phyloP scores from a whole-genome alignment of 2,113 vertebrate species.

The Macquaria ambigua region DNA sequence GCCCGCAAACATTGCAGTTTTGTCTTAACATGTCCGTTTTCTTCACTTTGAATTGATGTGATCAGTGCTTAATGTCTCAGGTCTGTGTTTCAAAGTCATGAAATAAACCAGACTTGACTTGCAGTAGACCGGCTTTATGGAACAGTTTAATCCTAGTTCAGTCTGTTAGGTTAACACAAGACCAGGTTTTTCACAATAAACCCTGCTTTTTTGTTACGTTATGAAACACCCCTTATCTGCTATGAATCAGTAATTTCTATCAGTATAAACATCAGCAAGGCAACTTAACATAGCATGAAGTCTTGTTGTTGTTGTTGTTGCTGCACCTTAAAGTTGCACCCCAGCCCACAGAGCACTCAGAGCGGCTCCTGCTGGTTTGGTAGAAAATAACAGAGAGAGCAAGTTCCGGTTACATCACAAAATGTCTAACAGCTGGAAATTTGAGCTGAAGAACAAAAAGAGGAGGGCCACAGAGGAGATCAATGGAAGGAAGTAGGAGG shows the following conservation, averaged over 20 bases:
- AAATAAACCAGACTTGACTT: too few relatives aligned
- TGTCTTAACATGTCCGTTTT: too few relatives aligned
- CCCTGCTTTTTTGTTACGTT: too few relatives aligned
- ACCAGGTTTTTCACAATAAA: too few relatives aligned
- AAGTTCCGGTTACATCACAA: conserved; percentile 40
- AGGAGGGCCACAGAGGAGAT: conserved; percentile 13
- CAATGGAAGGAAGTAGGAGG: neutral
- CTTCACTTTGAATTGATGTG: too few relatives aligned
- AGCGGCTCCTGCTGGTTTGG: conserved; percentile 43
- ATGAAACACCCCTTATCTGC: neutral
- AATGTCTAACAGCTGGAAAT: conserved; percentile 57
- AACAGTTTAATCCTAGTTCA: too few relatives aligned
- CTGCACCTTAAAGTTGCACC: neutral
- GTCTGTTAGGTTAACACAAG: too few relatives aligned
- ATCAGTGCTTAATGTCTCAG: too few relatives aligned
- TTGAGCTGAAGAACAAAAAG: conserved; percentile 54
- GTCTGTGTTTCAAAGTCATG: too few relatives aligned
- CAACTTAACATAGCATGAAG: neutral
- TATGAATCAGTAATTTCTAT: too few relatives aligned
- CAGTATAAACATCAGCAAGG: neutral
- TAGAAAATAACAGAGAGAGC: conserved; percentile 3
- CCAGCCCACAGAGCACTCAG: neutral
- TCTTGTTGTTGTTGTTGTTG: neutral
- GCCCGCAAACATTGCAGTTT: too few relatives aligned
- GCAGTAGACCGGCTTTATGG: too few relatives aligned